Base-by-base conservation (phyloP, 2,113 vertebrate species). In the Campylomormyrus tamandua region DNA sequence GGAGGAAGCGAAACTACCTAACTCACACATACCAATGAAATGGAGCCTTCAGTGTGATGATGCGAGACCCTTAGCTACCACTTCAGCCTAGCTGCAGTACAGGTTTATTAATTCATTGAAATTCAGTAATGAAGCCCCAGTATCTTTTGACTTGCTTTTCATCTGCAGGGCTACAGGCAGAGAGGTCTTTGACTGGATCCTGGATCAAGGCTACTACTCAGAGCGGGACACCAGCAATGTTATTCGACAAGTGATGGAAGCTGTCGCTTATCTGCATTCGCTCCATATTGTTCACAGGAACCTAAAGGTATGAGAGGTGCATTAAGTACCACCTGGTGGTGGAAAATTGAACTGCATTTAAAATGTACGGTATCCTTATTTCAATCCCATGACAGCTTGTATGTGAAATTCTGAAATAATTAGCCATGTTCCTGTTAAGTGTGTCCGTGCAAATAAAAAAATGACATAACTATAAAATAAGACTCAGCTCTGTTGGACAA, bases 151-250 rank as follows among this genome's bases (percentile, higher is more conserved):
- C 83, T 53, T 87, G 48, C 85, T 53, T 89, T 58, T 15, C 49
- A n/a, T 56, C 90, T 7, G 90, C 93, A 99, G 98, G 89, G 98
- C 98, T 91, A 98, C 98, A 5, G 98, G 98, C 91, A 97, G 98
- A 91, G 98, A 99, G 93, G 98, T 99, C 90, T 99, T 99, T 89
- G 98, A 99, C 95, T 99, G 98, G 98, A 99, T 99, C 95, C 95
- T 99, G 94, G 98, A 99, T 94, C 98, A 99, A 94, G 98, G 98
- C 87, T 99, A 99, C 95, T 99, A 99, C 94, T 99, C 98, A 0
- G 98, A 99, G 94, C 95, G 95, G 91, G 98, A 99, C 94, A 99
- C 98, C 91, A 99, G 98, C 95, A 99, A 99, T 3, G 98, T 99
- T 93, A 97, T 99, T 92, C 96, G 98, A 90, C 98, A 99, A 94